Percentiles rank a stretch among this genome's conserved stretches.
phyloP scores from a whole-genome alignment of 2,888 invertebrate genomes.

The Mythimna lalbum region DNA sequence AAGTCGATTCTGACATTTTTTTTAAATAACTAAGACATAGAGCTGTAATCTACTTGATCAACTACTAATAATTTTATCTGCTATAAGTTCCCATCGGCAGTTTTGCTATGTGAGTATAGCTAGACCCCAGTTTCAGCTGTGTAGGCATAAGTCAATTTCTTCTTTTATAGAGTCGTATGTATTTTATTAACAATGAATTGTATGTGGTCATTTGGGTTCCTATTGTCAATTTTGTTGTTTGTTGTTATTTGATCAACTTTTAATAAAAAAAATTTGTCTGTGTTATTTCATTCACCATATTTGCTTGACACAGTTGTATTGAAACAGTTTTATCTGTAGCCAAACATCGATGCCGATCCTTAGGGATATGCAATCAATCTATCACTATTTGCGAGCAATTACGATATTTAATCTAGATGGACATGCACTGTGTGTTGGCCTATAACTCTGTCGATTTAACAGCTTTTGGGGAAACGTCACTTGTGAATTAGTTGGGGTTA shows the following conservation, averaged over 20 bases:
- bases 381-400: conserved; percentile 51
- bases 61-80: no score
- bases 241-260: conserved; percentile 4
- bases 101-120: no score
- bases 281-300: background rate
- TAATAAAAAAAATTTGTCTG: background rate
- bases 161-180: no score
- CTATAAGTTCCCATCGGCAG: no score
- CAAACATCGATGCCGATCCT: conserved; percentile 29
- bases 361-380: conserved; percentile 45
- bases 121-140: no score
- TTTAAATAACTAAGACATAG: no score
- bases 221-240: background rate
- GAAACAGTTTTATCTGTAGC: conserved; percentile 19
- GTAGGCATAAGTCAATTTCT: no score
- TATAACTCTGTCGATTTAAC: conserved; percentile 45
- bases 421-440: conserved; percentile 27
- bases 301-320: conserved; percentile 17
- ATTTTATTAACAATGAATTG: no score
- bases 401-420: conserved; percentile 53
- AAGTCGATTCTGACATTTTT: no score
- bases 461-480: conserved; percentile 34
- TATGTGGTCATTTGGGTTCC: background rate
- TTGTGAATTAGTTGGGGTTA: conserved; percentile 33
- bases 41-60: no score